phyloP scores from a whole-genome alignment of 2,888 invertebrate genomes.

The Lasioglossum lativentre region DNA sequence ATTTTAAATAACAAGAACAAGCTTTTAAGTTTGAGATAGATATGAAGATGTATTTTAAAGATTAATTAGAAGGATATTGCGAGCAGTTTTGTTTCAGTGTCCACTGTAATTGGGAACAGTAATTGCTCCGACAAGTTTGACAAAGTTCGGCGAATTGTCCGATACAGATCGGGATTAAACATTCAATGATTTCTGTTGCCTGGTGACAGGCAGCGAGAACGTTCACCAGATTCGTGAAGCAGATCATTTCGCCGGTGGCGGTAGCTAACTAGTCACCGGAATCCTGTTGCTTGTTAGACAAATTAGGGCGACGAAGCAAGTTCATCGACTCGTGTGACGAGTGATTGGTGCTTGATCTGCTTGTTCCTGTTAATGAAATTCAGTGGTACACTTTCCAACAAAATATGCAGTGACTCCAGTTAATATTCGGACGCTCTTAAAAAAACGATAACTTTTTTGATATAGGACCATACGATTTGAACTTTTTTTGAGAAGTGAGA shows the following conservation, averaged over 20 bases:
- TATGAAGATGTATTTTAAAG: background rate
- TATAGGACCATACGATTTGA: no score
- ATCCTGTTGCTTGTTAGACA: background rate
- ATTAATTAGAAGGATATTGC: background rate
- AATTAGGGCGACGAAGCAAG: background rate
- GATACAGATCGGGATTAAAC: background rate
- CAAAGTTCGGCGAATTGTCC: background rate
- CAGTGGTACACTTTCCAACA: background rate
- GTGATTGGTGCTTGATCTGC: background rate
- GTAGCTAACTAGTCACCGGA: background rate
- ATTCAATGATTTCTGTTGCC: background rate
- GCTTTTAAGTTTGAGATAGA: background rate
- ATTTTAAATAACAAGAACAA: background rate
- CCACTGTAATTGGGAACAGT: background rate
- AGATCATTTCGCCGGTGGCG: background rate
- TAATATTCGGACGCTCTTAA: no score
- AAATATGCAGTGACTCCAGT: no score
- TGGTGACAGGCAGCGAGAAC: background rate
- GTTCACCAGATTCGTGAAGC: background rate
- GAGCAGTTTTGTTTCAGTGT: background rate
- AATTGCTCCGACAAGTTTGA: background rate
- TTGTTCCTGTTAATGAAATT: background rate
- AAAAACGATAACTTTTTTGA: no score
- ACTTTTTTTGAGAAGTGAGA: no score
- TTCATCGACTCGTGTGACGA: background rate